These are phyloP conservation scores for Thomomys bottae DNA, from an alignment of 2,113 vertebrate species.

Conservation along the genomic window DNA sequence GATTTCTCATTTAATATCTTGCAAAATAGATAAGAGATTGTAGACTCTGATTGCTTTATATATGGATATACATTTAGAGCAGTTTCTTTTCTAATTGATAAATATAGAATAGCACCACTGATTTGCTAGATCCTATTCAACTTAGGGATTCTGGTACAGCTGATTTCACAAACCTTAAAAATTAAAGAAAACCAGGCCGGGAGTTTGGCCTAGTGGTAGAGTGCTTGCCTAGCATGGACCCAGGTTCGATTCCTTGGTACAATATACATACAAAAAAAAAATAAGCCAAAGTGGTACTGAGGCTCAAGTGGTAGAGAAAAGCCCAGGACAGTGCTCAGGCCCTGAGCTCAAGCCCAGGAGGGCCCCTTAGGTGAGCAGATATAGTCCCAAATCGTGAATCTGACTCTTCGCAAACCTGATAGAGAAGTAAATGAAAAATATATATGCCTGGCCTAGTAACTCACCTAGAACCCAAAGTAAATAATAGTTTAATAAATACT, in stretches of 20 bases:
- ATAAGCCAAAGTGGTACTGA: no score
- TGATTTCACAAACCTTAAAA: conserved; percentile 18
- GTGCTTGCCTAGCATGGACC: no score
- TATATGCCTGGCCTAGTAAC: neutral
- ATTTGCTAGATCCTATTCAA: neutral
- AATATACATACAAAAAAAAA: no score
- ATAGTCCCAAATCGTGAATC: neutral
- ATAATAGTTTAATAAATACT: neutral
- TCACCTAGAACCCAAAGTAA: conserved; percentile 8
- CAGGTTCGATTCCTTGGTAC: no score
- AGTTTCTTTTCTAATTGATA: neutral
- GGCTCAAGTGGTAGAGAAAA: no score
- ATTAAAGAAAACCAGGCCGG: neutral
- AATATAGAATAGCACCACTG: conserved; percentile 13
- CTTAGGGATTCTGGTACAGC: neutral
- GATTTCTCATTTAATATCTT: neutral
- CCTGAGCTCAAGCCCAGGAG: no score
- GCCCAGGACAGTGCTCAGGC: no score
- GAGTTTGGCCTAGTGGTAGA: no score
- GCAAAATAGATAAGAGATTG: neutral
- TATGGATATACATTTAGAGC: neutral
- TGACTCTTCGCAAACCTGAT: conserved; percentile 33
- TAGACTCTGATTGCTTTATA: neutral
- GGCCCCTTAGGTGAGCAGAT: neutral
- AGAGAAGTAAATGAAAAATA: neutral